Percentiles rank a stretch among this genome's conserved stretches.
Evolutionary conservation across 2,113 vertebrate genomes (phyloP).

Genomic region (Cercocebus atys): DNA sequence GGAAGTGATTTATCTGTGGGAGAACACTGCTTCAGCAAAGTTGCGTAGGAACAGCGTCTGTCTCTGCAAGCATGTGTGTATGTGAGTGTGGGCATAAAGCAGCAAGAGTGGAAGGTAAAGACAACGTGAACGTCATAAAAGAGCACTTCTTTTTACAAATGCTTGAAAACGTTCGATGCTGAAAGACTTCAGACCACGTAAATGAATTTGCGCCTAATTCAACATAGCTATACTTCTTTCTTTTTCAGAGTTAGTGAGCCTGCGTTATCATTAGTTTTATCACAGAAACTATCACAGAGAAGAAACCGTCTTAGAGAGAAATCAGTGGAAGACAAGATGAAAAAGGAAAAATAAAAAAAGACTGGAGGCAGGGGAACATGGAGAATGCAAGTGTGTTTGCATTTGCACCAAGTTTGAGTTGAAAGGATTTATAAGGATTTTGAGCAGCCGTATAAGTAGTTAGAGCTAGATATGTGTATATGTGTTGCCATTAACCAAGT

Average conservation of each 20-base stretch:
- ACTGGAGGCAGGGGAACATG: neutral
- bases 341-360: neutral
- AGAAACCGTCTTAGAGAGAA: neutral
- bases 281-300: neutral
- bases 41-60: conserved; percentile 66
- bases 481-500: neutral
- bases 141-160: conserved; percentile 1
- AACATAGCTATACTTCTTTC: neutral
- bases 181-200: neutral
- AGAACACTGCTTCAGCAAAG: conserved; percentile 78
- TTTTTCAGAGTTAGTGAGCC: neutral
- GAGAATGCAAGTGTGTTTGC: neutral
- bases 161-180: neutral
- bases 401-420: neutral
- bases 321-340: neutral
- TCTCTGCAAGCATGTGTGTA: neutral
- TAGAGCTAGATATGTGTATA: neutral
- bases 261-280: neutral
- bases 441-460: accelerated
- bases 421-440: neutral
- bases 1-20: conserved; percentile 73
- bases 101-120: neutral
- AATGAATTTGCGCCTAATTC: neutral
- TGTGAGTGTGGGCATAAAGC: neutral
- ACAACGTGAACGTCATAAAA: neutral